Evolutionary conservation across 2,113 vertebrate species (phyloP), one percentile per base, ranked within the genome.

Genomic region (Silurus meridionalis): DNA sequence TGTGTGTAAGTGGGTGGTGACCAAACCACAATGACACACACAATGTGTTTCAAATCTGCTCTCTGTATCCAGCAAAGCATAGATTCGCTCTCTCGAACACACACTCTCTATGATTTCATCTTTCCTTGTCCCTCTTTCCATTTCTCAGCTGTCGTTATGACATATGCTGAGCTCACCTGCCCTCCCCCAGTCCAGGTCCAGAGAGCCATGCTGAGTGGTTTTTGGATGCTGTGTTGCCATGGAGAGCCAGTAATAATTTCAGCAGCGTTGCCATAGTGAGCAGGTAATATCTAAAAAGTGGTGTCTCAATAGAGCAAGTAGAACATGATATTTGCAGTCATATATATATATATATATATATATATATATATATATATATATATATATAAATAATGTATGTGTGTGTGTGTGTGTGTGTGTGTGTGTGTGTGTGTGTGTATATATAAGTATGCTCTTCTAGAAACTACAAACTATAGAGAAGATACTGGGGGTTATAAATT

Each of bases 221-320:
- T 89, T 86, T 88, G 80, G 85, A 83, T 85, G 50, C 87, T 58
- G 83, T 25, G 91, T 92, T 91, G 91, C 91, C 90, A 93, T 91
- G 90, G 91, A 86, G 86, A 92, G 88, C 88, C 88, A 89, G 85
- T 63, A 86, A 82, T 88, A 84, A 87, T 89, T 89, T 87, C 86
- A 86, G 85, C 66, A 86, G 77, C 7, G 67, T 87, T 89, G 84
- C 87, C 67, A 88, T 87, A 81, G 85, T 67, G 85, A 89, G 87
- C 89, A 90, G 87, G 87, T 90, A 88, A 90, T 87, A 85, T 81
- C 72, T 74, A 87, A 46, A 87, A 85, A 83, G 80, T 77, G 58
- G 64, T 87, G 67, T 87, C 64, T 69, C 79, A 80, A 61, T 67
- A 79, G 60, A 80, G 64, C 19, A 67, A 80, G 28, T 64, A 50